phyloP scores from a whole-genome alignment of 2,113 vertebrate genomes.

The Phylloscopus trochilus region DNA sequence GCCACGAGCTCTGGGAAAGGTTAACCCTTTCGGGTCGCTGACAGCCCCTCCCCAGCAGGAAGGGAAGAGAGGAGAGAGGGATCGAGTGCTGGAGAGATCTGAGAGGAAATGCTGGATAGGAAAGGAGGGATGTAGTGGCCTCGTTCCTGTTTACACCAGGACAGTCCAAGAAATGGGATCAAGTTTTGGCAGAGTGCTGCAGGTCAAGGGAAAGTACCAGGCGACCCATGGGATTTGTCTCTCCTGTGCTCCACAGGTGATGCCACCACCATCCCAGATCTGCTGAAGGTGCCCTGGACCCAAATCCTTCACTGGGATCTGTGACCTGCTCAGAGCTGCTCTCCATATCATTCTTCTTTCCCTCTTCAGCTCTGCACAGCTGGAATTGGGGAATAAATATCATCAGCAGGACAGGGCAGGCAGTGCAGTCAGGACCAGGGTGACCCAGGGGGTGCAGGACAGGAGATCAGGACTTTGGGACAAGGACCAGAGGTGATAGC shows the following conservation, averaged over 20 bases:
- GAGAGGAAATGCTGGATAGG: background rate
- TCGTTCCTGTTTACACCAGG: background rate
- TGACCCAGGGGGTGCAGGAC: background rate
- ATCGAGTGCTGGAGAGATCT: background rate
- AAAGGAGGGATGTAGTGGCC: background rate
- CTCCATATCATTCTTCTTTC: background rate
- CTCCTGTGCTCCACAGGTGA: background rate
- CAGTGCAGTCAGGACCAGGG: background rate
- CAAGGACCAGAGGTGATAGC: background rate
- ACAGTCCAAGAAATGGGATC: background rate
- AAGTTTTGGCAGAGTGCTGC: background rate
- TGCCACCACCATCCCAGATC: background rate
- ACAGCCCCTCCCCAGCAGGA: background rate
- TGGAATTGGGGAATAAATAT: background rate
- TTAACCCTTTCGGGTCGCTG: conserved; percentile 36
- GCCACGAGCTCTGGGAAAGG: background rate
- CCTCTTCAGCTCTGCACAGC: background rate
- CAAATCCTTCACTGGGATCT: background rate
- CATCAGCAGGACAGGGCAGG: background rate
- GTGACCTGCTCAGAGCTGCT: background rate
- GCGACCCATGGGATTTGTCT: background rate
- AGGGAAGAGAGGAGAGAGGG: background rate
- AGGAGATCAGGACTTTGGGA: fast-evolving
- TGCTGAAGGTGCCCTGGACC: background rate
- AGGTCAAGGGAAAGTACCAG: background rate